phyloP scores from a whole-genome alignment of 2,797 vertebrate species.

The Okamejei kenojei region DNA sequence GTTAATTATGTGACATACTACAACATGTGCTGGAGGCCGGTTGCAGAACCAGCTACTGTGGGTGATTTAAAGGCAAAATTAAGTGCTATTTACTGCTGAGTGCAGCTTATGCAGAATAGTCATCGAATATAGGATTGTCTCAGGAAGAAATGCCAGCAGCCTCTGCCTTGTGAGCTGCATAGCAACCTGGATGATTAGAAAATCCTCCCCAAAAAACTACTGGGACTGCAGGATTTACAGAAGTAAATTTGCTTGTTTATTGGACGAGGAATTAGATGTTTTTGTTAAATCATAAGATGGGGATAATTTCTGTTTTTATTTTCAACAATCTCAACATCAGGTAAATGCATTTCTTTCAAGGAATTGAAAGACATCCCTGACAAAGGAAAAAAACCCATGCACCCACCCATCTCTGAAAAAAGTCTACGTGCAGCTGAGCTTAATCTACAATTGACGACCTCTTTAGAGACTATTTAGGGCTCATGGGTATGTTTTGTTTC shows the following conservation, averaged over 20 bases:
- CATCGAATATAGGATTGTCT: not conserved
- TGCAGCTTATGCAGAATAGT: slow-evolving; percentile 6
- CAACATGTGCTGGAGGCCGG: slow-evolving; percentile 59
- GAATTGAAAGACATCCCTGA: not conserved
- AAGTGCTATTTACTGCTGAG: slow-evolving; percentile 23
- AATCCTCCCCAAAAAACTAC: too few species aligned
- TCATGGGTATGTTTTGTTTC: not conserved
- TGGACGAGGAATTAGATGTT: not conserved
- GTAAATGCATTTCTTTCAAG: not conserved
- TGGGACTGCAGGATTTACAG: not conserved
- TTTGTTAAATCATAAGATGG: not conserved
- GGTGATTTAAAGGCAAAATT: slow-evolving; percentile 50
- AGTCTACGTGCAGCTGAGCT: not conserved
- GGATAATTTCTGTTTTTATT: not conserved
- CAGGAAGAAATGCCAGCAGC: not conserved
- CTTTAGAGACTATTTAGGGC: not conserved
- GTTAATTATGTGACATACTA: slow-evolving; percentile 74
- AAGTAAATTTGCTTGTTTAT: not conserved
- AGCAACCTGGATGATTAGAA: not conserved
- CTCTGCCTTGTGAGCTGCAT: slow-evolving; percentile 14
- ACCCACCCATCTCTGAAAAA: not conserved
- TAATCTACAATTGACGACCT: not conserved
- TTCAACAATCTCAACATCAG: not conserved
- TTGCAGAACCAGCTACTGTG: slow-evolving; percentile 50
- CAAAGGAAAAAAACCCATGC: not conserved